Percentiles rank a stretch among this genome's conserved stretches.
Conservation (phyloP, 2,797 vertebrate genomes). For the Pseudopleuronectes americanus region DNA sequence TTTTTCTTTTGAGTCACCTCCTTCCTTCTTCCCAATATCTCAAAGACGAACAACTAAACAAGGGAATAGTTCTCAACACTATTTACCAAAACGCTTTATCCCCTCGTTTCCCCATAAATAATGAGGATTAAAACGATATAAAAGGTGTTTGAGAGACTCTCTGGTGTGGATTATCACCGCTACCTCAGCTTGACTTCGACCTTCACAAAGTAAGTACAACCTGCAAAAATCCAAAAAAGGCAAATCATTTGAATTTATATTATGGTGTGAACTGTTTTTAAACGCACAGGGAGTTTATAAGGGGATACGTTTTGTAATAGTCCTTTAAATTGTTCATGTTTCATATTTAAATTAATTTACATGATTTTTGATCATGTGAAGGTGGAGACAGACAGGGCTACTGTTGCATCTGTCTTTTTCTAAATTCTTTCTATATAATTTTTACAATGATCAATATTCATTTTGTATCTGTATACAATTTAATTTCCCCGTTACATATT, state of each 20-base stretch:
- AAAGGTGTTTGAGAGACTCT: conserved; percentile 62
- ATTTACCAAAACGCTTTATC: conserved; percentile 69
- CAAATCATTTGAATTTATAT: not conserved
- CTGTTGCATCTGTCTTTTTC: not conserved
- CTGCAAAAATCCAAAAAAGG: conserved; percentile 15
- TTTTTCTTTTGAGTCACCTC: conserved; percentile 37
- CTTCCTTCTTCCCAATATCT: conserved; percentile 52
- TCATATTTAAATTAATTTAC: conserved; percentile 13
- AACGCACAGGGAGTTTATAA: not conserved
- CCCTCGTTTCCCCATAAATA: conserved; percentile 47
- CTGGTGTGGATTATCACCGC: conserved; percentile 83
- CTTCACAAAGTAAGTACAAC: conserved; percentile 84
- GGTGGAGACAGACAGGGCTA: conserved; percentile 10
- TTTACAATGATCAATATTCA: not conserved
- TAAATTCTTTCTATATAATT: not conserved
- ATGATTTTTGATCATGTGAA: not conserved
- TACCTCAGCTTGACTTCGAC: conserved; percentile 83
- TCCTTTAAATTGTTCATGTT: not conserved
- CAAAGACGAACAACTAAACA: conserved; percentile 26
- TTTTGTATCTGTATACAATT: not conserved
- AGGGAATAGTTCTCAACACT: conserved; percentile 48
- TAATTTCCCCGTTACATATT: not conserved
- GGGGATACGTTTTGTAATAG: not conserved
- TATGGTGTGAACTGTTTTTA: conserved; percentile 2
- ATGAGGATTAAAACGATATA: conserved; percentile 76